phyloP scores from a whole-genome alignment of 2,888 invertebrate species.

The Drosophila demipolita region DNA sequence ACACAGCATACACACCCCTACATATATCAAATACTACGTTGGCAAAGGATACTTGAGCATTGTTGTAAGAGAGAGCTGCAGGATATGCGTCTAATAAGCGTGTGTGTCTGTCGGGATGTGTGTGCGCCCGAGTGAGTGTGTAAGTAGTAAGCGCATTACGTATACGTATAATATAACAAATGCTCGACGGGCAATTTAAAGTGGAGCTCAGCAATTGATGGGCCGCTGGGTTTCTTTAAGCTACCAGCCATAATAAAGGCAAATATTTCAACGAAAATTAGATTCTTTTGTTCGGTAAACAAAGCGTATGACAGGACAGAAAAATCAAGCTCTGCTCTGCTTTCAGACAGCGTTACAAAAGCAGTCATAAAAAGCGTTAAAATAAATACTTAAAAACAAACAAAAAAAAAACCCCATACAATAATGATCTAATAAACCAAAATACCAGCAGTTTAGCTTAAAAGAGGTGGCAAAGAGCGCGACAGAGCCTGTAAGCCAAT shows the following conservation, averaged over 20 bases:
- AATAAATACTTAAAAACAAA: constrained; percentile 21
- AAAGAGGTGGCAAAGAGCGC: background rate
- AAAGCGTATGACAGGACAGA: background rate
- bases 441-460: background rate
- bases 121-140: constrained; percentile 20
- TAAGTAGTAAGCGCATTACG: constrained; percentile 69
- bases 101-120: constrained; percentile 13
- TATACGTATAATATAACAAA: constrained; percentile 66
- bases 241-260: constrained; percentile 43
- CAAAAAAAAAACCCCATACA: constrained; percentile 1
- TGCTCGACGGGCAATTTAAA: constrained; percentile 57
- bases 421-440: constrained; percentile 7
- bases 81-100: constrained; percentile 79
- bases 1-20: constrained; percentile 1
- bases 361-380: constrained; percentile 19
- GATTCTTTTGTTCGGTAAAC: constrained; percentile 50
- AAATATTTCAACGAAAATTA: constrained; percentile 59
- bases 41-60: constrained; percentile 57
- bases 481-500: constrained; percentile 23
- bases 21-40: constrained; percentile 36
- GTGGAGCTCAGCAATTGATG: constrained; percentile 37
- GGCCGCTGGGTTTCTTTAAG: constrained; percentile 24
- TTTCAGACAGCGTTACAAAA: constrained; percentile 35
- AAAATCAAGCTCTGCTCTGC: constrained; percentile 30
- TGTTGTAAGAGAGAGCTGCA: constrained; percentile 61